Base-by-base conservation (phyloP, 1,140 invertebrate genomes). In the Contarinia nasturtii region DNA sequence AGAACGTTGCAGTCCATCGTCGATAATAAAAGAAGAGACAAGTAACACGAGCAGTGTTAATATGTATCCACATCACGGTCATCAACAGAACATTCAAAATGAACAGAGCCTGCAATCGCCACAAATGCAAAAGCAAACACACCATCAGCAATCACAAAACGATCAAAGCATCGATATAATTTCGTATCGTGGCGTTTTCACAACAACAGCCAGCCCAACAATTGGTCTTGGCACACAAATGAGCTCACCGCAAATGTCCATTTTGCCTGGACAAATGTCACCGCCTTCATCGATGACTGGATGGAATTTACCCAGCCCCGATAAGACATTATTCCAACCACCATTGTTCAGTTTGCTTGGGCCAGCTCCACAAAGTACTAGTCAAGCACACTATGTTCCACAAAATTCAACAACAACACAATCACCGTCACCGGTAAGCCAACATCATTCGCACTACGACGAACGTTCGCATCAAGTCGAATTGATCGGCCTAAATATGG, bases 1-100 rank as follows among this genome's bases (percentile, higher is more conserved):
- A 50, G 67, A 64, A 44, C 55, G 61, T 18, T 63, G 59, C 47
- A 62, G 70, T 44, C 70, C 71, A 46, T 59, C 73, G 40, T 72
- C 74, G 47, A 73, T 73, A 48, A 75, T 77, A 53, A 80, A 81
- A 54, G 81, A 86, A 61, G 80, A 84, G 55, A 75, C 76, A 56
- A 78, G 74, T 63, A 71, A 74, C 65, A 69, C 72, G 63, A 73
- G 74, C 60, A 75, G 70, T 55, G 71, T 76, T 45, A 43, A 18
- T 17, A 78, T 53, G 76, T 76, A 71, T 78, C 74, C 64, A 68
- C 72, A 40, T 61, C 64, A 56, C 44, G 50, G 50, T 44, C 53
- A 57, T 47, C 55, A 57, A 50, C 55, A 58, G 54, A 49, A 49
- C 36, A 49, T 47, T 45, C 47, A 48, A 38, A 52, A 37, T 48